Base-by-base conservation (phyloP, 2,888 invertebrate species). In the Listrodromus nycthemerus region DNA sequence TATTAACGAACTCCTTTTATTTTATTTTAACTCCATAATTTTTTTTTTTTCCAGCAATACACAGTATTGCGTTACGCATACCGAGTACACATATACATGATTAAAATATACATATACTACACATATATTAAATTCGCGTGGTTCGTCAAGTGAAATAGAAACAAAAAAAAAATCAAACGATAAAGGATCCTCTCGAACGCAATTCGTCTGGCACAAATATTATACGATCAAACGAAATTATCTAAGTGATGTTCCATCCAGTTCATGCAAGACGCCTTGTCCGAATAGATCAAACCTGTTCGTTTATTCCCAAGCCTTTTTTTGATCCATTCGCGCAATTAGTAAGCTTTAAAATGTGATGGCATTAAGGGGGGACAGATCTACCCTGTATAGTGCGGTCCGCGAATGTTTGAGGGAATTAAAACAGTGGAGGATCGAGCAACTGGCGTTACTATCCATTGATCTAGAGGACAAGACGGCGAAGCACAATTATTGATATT, bases 41-140 rank as follows among this genome's bases (percentile, higher is more conserved):
- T 52, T 66, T 55, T 30, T 63, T 52, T 66, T 77, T 58, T 83
- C 82, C 82, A 80, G 81, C 89, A 90, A 89, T 90, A 90, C 90
- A 90, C 65, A 83, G 89, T 89, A 90, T 89, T 89, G 89, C 87
- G 81, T 82, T 78, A 74, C 41, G 66, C 48, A 37, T 80, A 77
- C 70, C 75, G 71, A 85, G 67, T 81, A 84, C 87, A 86, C 85
- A 82, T 85, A 86, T 85, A 70, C 79, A 70, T 65, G 33, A 55
- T 79, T 79, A 70, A 83, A 70, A 78, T 78, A 84, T 66, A 84
- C 75, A 85, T 86, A 83, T 85, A 77, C 82, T 84, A 87, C 82
- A 86, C 82, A 88, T 86, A 89, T 87, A 89, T 87, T 86, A 86
- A 83, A 78, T 79, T 85, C 75, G 86, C 67, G 66, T 71, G 73